A percentile compares a stretch with the other conserved stretches of the same genome.
phyloP scores from a whole-genome alignment of 2,888 invertebrate species.

The Sycophila texana region DNA sequence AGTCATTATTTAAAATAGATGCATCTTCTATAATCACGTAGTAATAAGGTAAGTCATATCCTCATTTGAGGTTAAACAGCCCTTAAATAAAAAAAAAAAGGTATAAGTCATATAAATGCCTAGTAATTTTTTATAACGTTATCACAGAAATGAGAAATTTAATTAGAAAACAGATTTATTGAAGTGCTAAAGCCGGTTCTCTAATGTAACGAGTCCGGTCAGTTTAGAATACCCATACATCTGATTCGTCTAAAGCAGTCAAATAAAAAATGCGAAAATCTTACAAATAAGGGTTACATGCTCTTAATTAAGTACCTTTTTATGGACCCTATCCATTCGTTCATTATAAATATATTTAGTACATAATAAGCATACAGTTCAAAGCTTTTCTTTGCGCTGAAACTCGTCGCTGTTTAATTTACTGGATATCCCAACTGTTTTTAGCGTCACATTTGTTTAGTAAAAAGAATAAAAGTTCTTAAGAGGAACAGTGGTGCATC shows the following conservation, averaged over 20 bases:
- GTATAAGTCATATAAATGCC: too few species aligned
- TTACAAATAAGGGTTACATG: constrained; percentile 47
- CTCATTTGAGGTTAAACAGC: too few species aligned
- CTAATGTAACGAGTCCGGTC: neutral
- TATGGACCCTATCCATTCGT: constrained; percentile 67
- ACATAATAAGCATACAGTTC: constrained; percentile 69
- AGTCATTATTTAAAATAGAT: too few species aligned
- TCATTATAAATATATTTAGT: constrained; percentile 74
- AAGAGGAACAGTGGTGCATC: too few species aligned
- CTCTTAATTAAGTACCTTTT: constrained; percentile 73
- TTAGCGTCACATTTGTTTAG: too few species aligned
- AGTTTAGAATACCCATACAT: constrained; percentile 4
- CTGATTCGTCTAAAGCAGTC: neutral
- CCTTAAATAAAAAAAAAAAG: too few species aligned
- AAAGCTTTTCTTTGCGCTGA: neutral
- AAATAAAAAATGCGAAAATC: constrained; percentile 16
- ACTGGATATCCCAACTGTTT: neutral
- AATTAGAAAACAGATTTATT: neutral
- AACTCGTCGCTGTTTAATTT: constrained; percentile 49
- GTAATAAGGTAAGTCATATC: too few species aligned
- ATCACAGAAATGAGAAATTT: too few species aligned
- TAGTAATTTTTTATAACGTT: too few species aligned
- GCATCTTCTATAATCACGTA: too few species aligned
- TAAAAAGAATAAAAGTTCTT: too few species aligned
- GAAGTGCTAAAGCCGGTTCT: constrained; percentile 29